Evolutionary conservation across 2,113 vertebrate genomes (phyloP).

Genomic region (Sterrhoptilus dennistouni): DNA sequence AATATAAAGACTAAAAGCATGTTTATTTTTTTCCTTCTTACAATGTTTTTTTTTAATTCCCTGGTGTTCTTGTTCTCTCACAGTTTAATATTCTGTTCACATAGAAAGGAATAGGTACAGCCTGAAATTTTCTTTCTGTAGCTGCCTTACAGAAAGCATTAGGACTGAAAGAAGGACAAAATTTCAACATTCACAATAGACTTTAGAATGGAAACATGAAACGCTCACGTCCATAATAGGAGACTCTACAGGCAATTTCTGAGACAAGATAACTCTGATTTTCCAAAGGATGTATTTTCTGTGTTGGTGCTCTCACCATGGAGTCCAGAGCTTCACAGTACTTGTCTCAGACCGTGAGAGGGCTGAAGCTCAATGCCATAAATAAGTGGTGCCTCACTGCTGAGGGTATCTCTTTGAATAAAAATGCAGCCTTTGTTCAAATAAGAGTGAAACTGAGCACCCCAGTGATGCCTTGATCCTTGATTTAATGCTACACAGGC

Average conservation of each 20-base stretch:
- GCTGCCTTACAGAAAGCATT: neutral
- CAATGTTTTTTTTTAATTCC: neutral
- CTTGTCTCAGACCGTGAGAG: neutral
- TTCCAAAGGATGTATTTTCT: neutral
- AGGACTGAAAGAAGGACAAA: neutral
- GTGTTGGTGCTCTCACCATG: neutral
- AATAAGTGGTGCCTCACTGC: neutral
- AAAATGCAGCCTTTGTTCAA: neutral
- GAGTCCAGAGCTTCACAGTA: neutral
- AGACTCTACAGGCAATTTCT: neutral
- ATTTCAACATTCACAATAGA: neutral
- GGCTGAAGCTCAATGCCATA: neutral
- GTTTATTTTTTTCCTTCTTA: neutral
- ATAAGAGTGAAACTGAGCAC: neutral
- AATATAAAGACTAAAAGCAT: neutral
- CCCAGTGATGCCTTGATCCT: neutral
- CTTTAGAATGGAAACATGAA: neutral
- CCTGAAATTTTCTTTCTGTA: neutral
- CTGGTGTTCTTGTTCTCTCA: neutral
- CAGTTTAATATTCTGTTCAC: conserved; percentile 11
- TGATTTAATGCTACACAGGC: neutral
- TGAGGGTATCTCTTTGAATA: neutral
- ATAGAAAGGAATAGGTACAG: neutral
- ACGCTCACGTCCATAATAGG: neutral
- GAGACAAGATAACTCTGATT: neutral